phyloP scores from a whole-genome alignment of 2,888 invertebrate genomes.

The Phyllotreta cruciferae region DNA sequence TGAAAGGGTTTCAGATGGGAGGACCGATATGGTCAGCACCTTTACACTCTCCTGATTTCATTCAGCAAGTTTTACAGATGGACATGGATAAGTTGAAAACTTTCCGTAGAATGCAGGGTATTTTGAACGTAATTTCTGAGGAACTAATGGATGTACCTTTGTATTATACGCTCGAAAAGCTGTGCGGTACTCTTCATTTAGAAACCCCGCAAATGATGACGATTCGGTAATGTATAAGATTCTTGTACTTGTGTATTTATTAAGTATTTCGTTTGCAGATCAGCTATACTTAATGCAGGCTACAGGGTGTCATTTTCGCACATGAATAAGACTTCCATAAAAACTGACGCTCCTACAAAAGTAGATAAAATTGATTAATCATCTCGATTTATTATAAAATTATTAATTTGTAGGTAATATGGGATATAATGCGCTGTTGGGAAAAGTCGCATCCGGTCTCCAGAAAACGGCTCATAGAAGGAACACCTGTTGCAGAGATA shows the following conservation, averaged over 20 bases:
- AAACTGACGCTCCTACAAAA: constrained; percentile 87
- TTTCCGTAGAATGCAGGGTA: constrained; percentile 76
- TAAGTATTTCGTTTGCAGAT: constrained; percentile 65
- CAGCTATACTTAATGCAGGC: constrained; percentile 88
- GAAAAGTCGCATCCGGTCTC: constrained; percentile 72
- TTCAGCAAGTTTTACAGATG: constrained; percentile 68
- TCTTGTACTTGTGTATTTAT: background rate
- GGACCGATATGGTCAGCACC: constrained; percentile 95
- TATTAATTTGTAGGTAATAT: constrained; percentile 66
- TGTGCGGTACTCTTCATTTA: constrained; percentile 76
- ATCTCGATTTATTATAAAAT: background rate
- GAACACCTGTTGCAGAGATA: constrained; percentile 65
- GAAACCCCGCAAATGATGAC: constrained; percentile 73
- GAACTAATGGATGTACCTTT: constrained; percentile 86
- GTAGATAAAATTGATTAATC: constrained; percentile 39
- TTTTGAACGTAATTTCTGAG: constrained; percentile 80
- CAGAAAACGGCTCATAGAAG: constrained; percentile 64
- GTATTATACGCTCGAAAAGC: constrained; percentile 83
- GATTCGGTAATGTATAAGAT: constrained; percentile 65
- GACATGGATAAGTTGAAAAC: constrained; percentile 69
- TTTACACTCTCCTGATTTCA: constrained; percentile 82
- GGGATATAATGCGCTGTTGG: constrained; percentile 93
- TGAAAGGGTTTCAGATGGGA: constrained; percentile 68
- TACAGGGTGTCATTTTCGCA: constrained; percentile 93
- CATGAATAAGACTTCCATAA: constrained; percentile 84